Percentiles rank a stretch among this genome's conserved stretches.
These are phyloP conservation scores for Lepus townsendii DNA, from an alignment of 2,797 vertebrate species.

Conservation along the genomic window DNA sequence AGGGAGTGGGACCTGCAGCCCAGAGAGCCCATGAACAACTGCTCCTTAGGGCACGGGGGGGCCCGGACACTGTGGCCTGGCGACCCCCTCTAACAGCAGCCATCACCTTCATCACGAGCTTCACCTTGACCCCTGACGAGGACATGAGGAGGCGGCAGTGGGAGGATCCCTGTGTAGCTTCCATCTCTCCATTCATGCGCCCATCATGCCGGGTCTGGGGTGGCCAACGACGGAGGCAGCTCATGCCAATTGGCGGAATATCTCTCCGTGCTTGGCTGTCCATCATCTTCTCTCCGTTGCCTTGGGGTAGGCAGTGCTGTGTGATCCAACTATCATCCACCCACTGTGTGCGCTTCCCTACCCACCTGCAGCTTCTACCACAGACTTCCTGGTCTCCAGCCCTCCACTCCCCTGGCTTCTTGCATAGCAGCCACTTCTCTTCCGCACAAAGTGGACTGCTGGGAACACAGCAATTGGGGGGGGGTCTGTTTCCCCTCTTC, in stretches of 20 bases:
- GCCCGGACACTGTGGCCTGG: background rate
- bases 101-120: background rate
- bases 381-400: background rate
- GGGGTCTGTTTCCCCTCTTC: background rate
- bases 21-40: background rate
- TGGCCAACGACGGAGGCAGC: background rate
- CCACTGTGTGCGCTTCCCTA: fast-evolving
- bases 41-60: background rate
- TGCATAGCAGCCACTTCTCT: background rate
- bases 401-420: background rate
- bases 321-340: no score
- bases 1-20: background rate
- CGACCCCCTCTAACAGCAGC: background rate
- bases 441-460: no score
- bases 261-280: background rate
- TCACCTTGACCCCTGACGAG: no score
- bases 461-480: background rate
- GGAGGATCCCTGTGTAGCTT: background rate
- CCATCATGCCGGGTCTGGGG: background rate
- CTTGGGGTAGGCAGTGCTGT: background rate
- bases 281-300: fast-evolving
- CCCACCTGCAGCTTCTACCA: no score
- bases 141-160: background rate
- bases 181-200: background rate
- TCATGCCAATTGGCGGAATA: background rate